Evolutionary conservation across 2,888 invertebrate species (phyloP).

Genomic region (Eledona agricola): DNA sequence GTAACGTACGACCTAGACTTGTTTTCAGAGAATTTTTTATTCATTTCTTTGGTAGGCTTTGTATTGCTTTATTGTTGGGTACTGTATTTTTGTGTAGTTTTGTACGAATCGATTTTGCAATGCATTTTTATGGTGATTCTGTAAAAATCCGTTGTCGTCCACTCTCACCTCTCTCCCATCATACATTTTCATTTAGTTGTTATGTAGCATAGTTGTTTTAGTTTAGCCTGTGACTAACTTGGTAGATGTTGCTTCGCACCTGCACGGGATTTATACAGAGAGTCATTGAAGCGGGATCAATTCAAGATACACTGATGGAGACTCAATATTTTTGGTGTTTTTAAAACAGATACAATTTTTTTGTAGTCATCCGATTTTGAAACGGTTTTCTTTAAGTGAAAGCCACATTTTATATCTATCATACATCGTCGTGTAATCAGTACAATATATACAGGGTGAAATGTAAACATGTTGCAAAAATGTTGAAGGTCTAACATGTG

Average conservation of each 20-base stretch:
- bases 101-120: conserved; percentile 8
- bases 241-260: background rate
- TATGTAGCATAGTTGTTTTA: background rate
- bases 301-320: too few relatives aligned
- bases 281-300: too few relatives aligned
- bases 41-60: conserved; percentile 33
- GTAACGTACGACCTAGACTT: conserved; percentile 29
- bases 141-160: conserved; percentile 27
- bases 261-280: too few relatives aligned
- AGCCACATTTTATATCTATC: too few relatives aligned
- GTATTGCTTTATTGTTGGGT: conserved; percentile 33
- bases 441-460: too few relatives aligned
- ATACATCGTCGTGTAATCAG: too few relatives aligned
- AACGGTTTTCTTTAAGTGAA: too few relatives aligned
- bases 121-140: conserved; percentile 27
- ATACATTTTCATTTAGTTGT: conserved; percentile 25
- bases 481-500: too few relatives aligned
- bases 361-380: too few relatives aligned
- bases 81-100: conserved; percentile 23
- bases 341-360: too few relatives aligned
- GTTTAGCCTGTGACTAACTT: conserved; percentile 7
- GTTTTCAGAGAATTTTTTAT: conserved; percentile 35
- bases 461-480: too few relatives aligned
- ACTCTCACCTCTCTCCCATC: conserved; percentile 9
- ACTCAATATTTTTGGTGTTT: too few relatives aligned